phyloP scores from a whole-genome alignment of 2,888 invertebrate genomes.

The Mesorhabditis spiculigera region DNA sequence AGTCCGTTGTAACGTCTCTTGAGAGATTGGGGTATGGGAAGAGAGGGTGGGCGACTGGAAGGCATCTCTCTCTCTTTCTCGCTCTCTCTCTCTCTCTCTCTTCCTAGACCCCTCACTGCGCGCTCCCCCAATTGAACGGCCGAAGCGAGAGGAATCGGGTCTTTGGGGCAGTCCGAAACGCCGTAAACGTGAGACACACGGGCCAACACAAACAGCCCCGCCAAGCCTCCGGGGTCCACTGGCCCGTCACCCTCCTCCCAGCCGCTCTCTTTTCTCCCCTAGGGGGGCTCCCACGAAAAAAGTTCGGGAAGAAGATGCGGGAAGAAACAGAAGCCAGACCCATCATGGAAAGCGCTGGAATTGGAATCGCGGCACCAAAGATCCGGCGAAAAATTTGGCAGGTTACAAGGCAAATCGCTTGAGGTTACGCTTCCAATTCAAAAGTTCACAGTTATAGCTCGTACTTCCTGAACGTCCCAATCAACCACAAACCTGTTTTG shows the following conservation, averaged over 20 bases:
- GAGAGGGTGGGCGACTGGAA: background rate
- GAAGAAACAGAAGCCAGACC: background rate
- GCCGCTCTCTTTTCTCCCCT: background rate
- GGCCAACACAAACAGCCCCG: background rate
- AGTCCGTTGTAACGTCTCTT: background rate
- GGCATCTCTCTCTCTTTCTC: background rate
- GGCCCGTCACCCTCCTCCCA: too few species aligned
- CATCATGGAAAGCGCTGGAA: background rate
- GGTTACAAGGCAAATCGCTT: too few species aligned
- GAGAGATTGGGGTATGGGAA: background rate
- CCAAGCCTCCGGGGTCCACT: too few species aligned
- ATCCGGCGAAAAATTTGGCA: background rate
- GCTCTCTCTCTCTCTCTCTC: too few species aligned
- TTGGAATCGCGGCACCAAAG: background rate
- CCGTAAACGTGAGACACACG: background rate
- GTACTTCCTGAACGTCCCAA: too few species aligned
- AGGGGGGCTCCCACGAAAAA: background rate
- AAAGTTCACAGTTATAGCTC: too few species aligned
- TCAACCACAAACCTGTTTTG: too few species aligned
- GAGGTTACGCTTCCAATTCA: too few species aligned
- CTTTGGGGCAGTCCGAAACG: background rate
- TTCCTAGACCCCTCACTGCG: background rate
- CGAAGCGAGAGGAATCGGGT: background rate
- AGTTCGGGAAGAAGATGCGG: slow-evolving; percentile 2
- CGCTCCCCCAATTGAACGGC: background rate